Conservation (phyloP, 1,140 invertebrate genomes). For the Aphelenchoides besseyi region DNA sequence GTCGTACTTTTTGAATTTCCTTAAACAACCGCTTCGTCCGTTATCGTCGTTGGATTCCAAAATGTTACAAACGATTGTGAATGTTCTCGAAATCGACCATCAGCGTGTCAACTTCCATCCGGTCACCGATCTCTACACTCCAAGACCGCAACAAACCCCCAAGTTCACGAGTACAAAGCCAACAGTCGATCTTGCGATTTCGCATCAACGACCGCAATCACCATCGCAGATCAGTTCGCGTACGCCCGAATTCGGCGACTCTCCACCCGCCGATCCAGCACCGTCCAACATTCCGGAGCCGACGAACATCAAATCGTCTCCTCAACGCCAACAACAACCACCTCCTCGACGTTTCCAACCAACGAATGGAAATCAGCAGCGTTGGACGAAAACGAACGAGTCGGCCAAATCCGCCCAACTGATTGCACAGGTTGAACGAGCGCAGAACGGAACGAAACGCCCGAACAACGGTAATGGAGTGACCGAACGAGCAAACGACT, state of each 20-base stretch:
- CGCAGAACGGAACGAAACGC: background rate
- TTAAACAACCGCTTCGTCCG: conserved; percentile 15
- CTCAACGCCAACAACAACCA: background rate
- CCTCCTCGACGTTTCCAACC: background rate
- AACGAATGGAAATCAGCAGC: too few species aligned
- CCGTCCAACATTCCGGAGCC: background rate
- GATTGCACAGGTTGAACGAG: background rate
- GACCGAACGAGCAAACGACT: background rate
- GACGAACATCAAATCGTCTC: background rate
- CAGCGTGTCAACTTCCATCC: background rate
- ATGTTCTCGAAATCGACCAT: conserved; percentile 17
- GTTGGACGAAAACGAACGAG: too few species aligned
- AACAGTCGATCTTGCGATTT: background rate
- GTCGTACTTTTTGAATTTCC: conserved; percentile 47
- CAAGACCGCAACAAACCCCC: background rate
- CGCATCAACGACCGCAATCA: background rate
- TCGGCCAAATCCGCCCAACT: background rate
- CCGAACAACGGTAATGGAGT: background rate
- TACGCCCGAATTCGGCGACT: background rate
- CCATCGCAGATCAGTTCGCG: background rate
- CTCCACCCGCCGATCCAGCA: conserved; percentile 11
- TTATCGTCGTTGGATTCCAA: background rate
- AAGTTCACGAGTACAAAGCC: background rate
- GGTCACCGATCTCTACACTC: background rate
- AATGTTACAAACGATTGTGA: background rate